Evolutionary conservation across 2,888 invertebrate species (phyloP), one percentile per base, ranked within the genome.

Genomic region (Ypsolopha scabrella): DNA sequence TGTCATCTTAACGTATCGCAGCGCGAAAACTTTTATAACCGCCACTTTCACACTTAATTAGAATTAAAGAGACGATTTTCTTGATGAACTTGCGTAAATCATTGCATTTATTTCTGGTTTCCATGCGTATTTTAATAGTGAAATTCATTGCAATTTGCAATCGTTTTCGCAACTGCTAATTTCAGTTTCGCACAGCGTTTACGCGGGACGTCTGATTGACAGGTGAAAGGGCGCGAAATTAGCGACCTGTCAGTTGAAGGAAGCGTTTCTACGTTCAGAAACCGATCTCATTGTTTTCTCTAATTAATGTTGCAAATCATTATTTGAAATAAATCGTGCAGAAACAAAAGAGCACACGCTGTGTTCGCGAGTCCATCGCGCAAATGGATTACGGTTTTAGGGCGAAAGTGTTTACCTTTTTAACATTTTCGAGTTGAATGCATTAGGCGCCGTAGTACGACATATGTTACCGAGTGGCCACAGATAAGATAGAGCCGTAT

Each of bases 401-500:
- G 74, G 64, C 60, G 63, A 75, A 76, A 79, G 74, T 80, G 79
- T 82, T 80, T 73, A 75, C 56, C 53, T 50, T 55, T 56, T 53
- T 51, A 51, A 51, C 50, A 50, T 44, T 51, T 51, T 51, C 74
- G 72, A 70, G 64, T 60, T 61, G 72, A 71, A 68, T 63, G 68
- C 82, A 83, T 85, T 86, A 85, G 66, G 70, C 75, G 69, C 62
- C 68, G 70, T 64, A 57, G 56, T 63, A 70, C 67, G 75, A 74
- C 86, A 86, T 85, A 82, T 83, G 85, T 73, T 73, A 71, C 70
- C 67, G 73, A 85, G 85, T 85, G 80, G 75, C 59, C 72, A 72
- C 60, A 75, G 86, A 86, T 86, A 85, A 86, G 86, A 85, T 85
- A 85, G 75, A 80, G 69, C 81, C 81, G 77, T 82, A 82, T 86